phyloP scores from a whole-genome alignment of 2,113 vertebrate species.

The human region DNA sequence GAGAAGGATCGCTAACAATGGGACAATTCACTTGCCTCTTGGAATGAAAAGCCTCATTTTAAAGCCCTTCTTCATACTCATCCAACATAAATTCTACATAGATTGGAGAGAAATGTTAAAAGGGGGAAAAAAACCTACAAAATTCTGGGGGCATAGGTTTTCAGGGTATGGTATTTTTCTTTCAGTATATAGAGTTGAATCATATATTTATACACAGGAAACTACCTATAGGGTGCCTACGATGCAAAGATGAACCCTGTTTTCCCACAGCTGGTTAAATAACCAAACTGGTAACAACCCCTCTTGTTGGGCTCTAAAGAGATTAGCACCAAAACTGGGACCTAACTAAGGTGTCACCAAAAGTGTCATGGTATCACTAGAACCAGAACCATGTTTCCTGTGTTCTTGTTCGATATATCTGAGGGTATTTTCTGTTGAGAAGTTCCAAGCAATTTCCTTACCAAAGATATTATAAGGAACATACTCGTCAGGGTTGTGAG shows the following conservation, averaged over 20 bases:
- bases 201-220: conserved; percentile 14
- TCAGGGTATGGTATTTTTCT: conserved; percentile 14
- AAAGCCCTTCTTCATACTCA: background rate
- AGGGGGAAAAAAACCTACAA: background rate
- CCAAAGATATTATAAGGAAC: background rate
- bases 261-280: background rate
- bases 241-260: background rate
- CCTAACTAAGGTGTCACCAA: background rate
- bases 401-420: background rate
- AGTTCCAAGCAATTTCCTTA: background rate
- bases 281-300: background rate
- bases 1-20: background rate
- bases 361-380: background rate
- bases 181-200: conserved; percentile 17
- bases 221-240: background rate
- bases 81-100: background rate
- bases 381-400: background rate
- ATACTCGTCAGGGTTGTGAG: background rate
- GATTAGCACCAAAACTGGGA: background rate
- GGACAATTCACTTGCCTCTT: background rate
- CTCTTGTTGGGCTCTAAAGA: background rate
- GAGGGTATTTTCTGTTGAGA: background rate
- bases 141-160: conserved; percentile 8
- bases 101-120: background rate
- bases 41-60: background rate